Evolutionary conservation across 2,888 invertebrate genomes (phyloP).

Genomic region (Drosophila limbata): DNA sequence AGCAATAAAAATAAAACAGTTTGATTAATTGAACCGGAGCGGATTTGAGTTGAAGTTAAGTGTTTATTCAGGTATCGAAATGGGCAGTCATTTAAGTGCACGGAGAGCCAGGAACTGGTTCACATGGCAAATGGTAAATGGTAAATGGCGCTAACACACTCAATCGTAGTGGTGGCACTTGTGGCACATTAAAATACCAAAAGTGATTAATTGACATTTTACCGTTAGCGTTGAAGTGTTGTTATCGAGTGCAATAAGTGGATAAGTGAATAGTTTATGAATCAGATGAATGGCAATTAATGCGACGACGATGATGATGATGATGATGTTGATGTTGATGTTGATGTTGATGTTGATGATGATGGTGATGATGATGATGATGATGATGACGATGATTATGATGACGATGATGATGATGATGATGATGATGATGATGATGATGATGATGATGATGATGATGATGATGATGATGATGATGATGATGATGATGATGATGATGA

Average conservation of each 20-base stretch:
- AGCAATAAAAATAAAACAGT: background rate
- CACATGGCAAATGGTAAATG: constrained; percentile 7
- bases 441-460: too few species aligned
- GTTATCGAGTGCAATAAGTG: constrained; percentile 45
- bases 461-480: too few species aligned
- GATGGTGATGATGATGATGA: too few species aligned
- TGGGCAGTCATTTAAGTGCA: constrained; percentile 24
- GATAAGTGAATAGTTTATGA: constrained; percentile 37
- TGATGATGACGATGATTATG: too few species aligned
- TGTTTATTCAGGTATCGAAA: constrained; percentile 15
- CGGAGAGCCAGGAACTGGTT: constrained; percentile 44
- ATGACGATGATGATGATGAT: too few species aligned
- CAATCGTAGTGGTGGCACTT: background rate
- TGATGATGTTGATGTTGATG: background rate
- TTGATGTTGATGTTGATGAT: background rate
- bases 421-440: too few species aligned
- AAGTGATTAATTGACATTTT: constrained; percentile 50
- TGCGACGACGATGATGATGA: background rate
- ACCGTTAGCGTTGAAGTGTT: constrained; percentile 49
- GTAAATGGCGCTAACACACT: constrained; percentile 11
- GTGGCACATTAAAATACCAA: constrained; percentile 47
- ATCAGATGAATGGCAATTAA: constrained; percentile 19
- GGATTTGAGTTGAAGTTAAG: constrained; percentile 5
- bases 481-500: too few species aligned
- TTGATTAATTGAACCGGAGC: constrained; percentile 9